Conservation (phyloP, 1,140 invertebrate species). For the Dendrolimus kikuchii region DNA sequence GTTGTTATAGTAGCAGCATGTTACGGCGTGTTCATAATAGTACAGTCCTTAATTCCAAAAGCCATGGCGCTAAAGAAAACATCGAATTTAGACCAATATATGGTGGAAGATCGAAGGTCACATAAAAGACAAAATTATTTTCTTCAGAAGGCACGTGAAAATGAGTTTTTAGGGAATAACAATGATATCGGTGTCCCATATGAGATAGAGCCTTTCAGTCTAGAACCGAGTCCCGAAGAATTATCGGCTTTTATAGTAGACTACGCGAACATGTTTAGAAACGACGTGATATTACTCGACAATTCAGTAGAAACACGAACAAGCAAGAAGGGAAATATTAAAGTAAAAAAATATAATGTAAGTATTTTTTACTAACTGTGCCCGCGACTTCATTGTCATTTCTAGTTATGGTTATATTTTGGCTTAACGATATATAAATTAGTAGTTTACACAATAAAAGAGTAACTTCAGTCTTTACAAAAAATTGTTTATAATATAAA, state of each 20-base stretch:
- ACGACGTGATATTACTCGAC: conserved; percentile 54
- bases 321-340: conserved; percentile 49
- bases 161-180: conserved; percentile 21
- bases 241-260: conserved; percentile 47
- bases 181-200: conserved; percentile 28
- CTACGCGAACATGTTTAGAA: conserved; percentile 57
- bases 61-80: conserved; percentile 32
- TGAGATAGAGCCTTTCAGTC: conserved; percentile 25
- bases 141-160: conserved; percentile 29
- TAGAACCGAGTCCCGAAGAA: conserved; percentile 35
- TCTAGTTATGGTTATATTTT: no score
- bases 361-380: conserved; percentile 19
- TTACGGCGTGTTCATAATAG: conserved; percentile 25
- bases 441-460: no score
- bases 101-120: conserved; percentile 44
- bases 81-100: conserved; percentile 39
- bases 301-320: conserved; percentile 57
- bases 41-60: conserved; percentile 33
- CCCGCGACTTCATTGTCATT: no score
- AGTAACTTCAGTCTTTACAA: no score
- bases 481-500: no score
- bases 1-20: conserved; percentile 25
- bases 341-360: conserved; percentile 39
- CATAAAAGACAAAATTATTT: conserved; percentile 47
- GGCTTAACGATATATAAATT: no score